phyloP scores from a whole-genome alignment of 1,140 invertebrate species.

The Drosophila santomea region DNA sequence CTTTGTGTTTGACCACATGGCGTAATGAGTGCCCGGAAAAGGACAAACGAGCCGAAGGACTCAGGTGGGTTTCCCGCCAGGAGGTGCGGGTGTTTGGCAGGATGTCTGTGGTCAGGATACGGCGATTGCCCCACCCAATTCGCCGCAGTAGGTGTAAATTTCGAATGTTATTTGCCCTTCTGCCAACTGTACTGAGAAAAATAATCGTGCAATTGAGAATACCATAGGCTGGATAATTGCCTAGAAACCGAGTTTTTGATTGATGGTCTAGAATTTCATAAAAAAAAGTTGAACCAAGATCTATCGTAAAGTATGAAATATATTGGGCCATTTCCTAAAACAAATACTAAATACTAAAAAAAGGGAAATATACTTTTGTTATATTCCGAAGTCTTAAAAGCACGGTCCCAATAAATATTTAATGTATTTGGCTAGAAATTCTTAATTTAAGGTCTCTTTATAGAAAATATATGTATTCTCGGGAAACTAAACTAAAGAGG shows the following conservation, averaged over 20 bases:
- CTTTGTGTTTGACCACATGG: conserved; percentile 75
- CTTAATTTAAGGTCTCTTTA: neutral
- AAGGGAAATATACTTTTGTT: no score
- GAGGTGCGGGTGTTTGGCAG: conserved; percentile 18
- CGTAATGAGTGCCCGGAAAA: conserved; percentile 60
- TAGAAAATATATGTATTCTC: no score
- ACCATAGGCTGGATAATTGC: conserved; percentile 7
- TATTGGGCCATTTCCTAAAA: no score
- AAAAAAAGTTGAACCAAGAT: no score
- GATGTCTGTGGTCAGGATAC: conserved; percentile 42
- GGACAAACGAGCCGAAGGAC: conserved; percentile 41
- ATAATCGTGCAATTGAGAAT: conserved; percentile 32
- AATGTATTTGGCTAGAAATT: neutral
- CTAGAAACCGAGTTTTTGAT: neutral
- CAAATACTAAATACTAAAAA: no score
- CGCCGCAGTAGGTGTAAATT: conserved; percentile 47
- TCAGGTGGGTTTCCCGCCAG: conserved; percentile 13
- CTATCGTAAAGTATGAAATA: no score
- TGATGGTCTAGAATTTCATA: neutral
- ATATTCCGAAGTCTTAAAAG: no score
- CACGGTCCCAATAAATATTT: no score
- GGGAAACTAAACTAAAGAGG: neutral
- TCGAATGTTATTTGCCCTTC: conserved; percentile 29
- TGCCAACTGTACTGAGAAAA: conserved; percentile 19
- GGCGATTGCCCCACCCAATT: conserved; percentile 25